Evolutionary conservation across 2,797 vertebrate species (phyloP).

Genomic region (Pempheris klunzingeri): DNA sequence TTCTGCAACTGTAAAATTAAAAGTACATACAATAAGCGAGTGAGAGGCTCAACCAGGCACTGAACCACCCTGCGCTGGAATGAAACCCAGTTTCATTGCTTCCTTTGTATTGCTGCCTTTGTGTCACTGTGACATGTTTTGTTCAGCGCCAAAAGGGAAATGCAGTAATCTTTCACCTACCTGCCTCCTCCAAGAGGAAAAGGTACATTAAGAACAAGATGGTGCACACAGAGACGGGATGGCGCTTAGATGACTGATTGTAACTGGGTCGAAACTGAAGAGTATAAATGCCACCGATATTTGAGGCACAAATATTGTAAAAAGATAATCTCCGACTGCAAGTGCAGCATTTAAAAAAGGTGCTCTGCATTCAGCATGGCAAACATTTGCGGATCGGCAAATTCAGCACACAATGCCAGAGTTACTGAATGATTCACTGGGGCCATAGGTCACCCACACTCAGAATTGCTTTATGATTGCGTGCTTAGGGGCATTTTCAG

Average conservation of each 20-base stretch:
- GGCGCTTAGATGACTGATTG: conserved; percentile 25
- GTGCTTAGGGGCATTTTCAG: conserved; percentile 61
- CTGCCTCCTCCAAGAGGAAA: conserved; percentile 45
- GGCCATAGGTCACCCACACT: conserved; percentile 53
- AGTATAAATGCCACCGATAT: conserved; percentile 17
- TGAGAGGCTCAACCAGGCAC: conserved; percentile 17
- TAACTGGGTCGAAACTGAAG: not conserved
- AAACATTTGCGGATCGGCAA: not conserved
- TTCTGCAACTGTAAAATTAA: not conserved
- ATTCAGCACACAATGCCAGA: conserved; percentile 47
- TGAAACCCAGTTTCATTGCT: conserved; percentile 22
- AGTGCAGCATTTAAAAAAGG: conserved; percentile 21
- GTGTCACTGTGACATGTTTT: conserved; percentile 23
- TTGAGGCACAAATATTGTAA: not conserved
- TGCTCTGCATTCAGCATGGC: conserved; percentile 22
- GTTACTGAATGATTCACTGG: conserved; percentile 66
- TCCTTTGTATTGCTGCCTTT: conserved; percentile 10
- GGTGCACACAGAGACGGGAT: conserved; percentile 10
- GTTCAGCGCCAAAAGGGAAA: conserved; percentile 16
- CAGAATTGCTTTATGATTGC: conserved; percentile 73
- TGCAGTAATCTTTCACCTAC: conserved; percentile 45
- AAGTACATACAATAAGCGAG: not conserved
- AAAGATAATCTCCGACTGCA: conserved; percentile 2
- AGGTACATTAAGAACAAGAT: conserved; percentile 42
- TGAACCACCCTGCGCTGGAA: not conserved